phyloP scores from a whole-genome alignment of 2,113 vertebrate genomes.

The Pseudorhombus dupliciocellatus region DNA sequence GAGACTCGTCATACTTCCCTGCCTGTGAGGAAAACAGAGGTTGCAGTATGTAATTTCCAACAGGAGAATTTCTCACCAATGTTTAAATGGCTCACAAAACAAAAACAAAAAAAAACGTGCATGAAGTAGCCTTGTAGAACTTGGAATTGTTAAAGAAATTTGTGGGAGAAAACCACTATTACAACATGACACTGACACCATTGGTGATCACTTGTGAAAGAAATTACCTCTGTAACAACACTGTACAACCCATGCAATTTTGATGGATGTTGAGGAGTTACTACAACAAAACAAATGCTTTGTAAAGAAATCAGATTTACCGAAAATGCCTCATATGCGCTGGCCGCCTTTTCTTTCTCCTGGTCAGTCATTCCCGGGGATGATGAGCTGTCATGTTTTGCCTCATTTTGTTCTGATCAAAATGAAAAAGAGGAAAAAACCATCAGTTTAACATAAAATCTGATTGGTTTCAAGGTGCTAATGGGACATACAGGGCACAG shows the following conservation, averaged over 20 bases:
- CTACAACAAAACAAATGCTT: not conserved
- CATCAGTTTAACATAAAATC: too few species aligned
- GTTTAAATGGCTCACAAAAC: not conserved
- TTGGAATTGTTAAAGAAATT: not conserved
- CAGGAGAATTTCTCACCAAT: not conserved
- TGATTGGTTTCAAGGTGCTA: too few species aligned
- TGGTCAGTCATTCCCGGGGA: conserved; percentile 89
- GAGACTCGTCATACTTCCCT: conserved; percentile 90
- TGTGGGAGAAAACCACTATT: not conserved
- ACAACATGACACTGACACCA: not conserved
- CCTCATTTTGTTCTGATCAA: conserved; percentile 85
- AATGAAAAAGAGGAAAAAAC: conserved; percentile 2
- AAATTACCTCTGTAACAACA: not conserved
- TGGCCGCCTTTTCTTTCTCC: conserved; percentile 90
- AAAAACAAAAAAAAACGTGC: too few species aligned
- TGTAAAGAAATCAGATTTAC: conserved; percentile 72
- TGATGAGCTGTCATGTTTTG: conserved; percentile 85
- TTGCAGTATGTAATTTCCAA: not conserved
- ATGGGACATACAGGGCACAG: not conserved
- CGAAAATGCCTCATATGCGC: conserved; percentile 88
- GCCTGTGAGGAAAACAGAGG: conserved; percentile 75
- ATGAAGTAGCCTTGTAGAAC: not conserved
- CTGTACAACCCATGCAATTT: not conserved
- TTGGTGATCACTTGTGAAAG: not conserved
- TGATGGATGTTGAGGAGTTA: not conserved